Conservation (phyloP, 92 coral and sea anemone species). For the Isaurus tuberculatus region DNA sequence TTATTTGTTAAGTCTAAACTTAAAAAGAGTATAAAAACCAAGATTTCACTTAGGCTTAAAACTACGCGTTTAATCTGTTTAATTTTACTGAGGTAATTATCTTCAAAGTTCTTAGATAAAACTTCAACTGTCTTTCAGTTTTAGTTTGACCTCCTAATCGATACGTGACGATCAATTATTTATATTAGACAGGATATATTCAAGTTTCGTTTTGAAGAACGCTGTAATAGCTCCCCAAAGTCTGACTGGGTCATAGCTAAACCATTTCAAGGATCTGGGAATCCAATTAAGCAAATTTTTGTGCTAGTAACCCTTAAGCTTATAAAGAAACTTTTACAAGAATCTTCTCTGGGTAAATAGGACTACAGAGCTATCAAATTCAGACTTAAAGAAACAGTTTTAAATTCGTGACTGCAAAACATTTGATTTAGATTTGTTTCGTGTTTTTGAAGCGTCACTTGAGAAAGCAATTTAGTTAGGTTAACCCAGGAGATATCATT, state of each 20-base stretch:
- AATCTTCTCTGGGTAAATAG: not conserved
- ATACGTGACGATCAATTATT: conserved; percentile 20
- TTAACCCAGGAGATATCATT: not conserved
- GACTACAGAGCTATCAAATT: not conserved
- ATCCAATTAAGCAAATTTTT: conserved; percentile 36
- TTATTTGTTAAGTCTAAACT: not conserved
- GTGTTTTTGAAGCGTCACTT: conserved; percentile 18
- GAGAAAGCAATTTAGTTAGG: conserved; percentile 13
- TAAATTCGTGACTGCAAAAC: conserved; percentile 4
- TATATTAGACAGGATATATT: conserved; percentile 22
- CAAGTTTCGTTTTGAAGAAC: conserved; percentile 35
- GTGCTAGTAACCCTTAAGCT: not conserved
- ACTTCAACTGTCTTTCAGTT: conserved; percentile 3
- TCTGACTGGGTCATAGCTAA: conserved; percentile 29
- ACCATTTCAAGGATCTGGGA: conserved; percentile 27
- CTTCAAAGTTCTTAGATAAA: not conserved
- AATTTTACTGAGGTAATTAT: not conserved
- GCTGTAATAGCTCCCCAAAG: conserved; percentile 25
- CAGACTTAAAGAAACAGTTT: not conserved
- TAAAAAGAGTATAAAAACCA: not conserved
- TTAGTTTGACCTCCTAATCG: conserved; percentile 4
- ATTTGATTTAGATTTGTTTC: conserved; percentile 19
- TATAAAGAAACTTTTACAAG: not conserved
- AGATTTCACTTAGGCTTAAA: not conserved
- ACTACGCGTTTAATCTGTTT: not conserved